Evolutionary conservation across 2,797 vertebrate species (phyloP).

Genomic region (Pseudochirops cupreus): DNA sequence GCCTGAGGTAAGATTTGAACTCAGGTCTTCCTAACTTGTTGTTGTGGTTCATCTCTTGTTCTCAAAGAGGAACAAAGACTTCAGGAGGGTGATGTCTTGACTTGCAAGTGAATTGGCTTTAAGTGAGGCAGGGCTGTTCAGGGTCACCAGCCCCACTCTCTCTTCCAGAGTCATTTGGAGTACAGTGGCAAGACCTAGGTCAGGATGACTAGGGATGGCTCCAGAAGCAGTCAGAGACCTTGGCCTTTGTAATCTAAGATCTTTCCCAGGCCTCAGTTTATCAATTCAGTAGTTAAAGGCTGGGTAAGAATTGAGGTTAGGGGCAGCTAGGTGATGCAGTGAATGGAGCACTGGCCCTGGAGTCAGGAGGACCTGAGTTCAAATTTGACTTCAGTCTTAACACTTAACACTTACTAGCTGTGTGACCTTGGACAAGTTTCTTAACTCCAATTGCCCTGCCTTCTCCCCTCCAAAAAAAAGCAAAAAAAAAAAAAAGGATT

Average conservation of each 20-base stretch:
- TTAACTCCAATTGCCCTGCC: too few species aligned
- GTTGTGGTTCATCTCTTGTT: background rate
- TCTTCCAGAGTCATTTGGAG: too few species aligned
- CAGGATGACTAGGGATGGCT: background rate
- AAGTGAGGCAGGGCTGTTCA: too few species aligned
- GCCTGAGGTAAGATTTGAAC: background rate
- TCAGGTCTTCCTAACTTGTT: background rate
- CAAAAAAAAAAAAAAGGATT: background rate
- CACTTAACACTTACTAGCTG: too few species aligned
- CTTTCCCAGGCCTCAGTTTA: background rate
- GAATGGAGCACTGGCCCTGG: too few species aligned
- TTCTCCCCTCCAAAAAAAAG: too few species aligned
- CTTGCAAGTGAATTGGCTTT: too few species aligned
- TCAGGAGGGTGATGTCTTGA: background rate
- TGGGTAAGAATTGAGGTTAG: background rate
- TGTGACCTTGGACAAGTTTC: too few species aligned
- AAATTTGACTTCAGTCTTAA: too few species aligned
- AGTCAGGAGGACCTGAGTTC: too few species aligned
- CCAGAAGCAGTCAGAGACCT: background rate
- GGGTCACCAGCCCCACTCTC: too few species aligned
- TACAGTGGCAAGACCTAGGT: background rate
- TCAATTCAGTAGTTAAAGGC: background rate
- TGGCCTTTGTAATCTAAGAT: background rate
- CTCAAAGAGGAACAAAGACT: background rate
- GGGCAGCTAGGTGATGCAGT: too few species aligned